Base-by-base conservation (phyloP, 2,888 invertebrate species). In the Apomyelois bistriatella region DNA sequence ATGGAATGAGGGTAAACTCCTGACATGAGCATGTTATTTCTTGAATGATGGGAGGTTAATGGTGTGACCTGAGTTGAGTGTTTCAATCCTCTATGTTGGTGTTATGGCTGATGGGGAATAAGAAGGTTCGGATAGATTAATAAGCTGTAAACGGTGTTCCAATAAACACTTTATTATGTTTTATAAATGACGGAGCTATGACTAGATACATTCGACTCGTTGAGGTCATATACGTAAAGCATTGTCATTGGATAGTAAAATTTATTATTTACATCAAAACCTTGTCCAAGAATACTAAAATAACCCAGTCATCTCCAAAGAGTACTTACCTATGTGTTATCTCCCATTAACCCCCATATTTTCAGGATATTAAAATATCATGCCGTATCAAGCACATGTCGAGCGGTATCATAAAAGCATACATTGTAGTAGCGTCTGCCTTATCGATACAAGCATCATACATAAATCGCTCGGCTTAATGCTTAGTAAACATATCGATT, bases 401-500 rank as follows among this genome's bases (percentile, higher is more conserved):
- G 17, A 36, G 7, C 22, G 17, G 35, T 48, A 22, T 22, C 12
- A 17, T 7, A 17, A 35, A 12, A n/a, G 47, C 15, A 35, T n/a
- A 17, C 13, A 10, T n/a, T 37, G 22, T 37, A 48, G 36, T 48
- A 35, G 35, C 36, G 17, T 48, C 22, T 32, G 32, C 12, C 53
- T 51, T 56, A 40, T 41, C 42, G 22, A 43, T 38, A 49, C 48
- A 42, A 41, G 32, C 35, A 12, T 22, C 36, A 9, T 36, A 40
- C 32, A 37, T 43, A 52, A 52, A 43, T 52, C 43, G 52, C 43
- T 37, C 57, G 40, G 56, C 64, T 63, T 62, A 68, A 61, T 66
- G 63, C 66, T 66, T 62, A 62, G 67, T 69, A 76, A 76, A 79
- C 76, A 76, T 58, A 61, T 72, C 68, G 68, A 72, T 75, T 69